These are phyloP conservation scores for Austrolebias charrua DNA, from an alignment of 2,797 vertebrate species.

Conservation along the genomic window DNA sequence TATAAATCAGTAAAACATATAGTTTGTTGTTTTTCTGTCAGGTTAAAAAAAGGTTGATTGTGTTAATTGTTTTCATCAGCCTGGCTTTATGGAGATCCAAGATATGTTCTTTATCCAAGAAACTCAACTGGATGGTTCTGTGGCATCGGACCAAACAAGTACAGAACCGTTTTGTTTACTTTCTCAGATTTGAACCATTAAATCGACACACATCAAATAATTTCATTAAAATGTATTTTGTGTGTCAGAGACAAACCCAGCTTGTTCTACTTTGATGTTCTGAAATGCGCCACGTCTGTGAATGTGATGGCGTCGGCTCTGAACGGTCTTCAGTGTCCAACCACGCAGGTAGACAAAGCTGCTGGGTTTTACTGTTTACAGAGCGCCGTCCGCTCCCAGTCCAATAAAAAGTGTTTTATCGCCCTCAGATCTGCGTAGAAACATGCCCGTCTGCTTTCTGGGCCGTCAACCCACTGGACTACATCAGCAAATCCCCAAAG, in stretches of 20 bases:
- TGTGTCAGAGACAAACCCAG: slow-evolving; percentile 76
- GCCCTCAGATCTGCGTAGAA: slow-evolving; percentile 82
- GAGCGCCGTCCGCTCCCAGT: no score
- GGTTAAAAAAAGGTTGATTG: neutral
- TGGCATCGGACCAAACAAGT: slow-evolving; percentile 81
- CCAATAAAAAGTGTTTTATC: neutral
- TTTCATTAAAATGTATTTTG: neutral
- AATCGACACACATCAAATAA: neutral
- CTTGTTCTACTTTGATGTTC: slow-evolving; percentile 84
- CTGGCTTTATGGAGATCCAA: slow-evolving; percentile 89
- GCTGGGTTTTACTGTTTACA: neutral
- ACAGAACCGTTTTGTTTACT: neutral
- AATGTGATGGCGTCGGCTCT: slow-evolving; percentile 76
- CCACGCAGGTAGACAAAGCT: slow-evolving; percentile 81
- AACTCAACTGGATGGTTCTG: slow-evolving; percentile 90
- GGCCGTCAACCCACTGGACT: rapidly evolving
- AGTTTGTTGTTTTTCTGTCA: neutral
- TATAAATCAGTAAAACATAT: neutral
- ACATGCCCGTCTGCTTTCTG: slow-evolving; percentile 73
- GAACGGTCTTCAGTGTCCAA: slow-evolving; percentile 85
- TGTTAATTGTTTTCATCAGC: slow-evolving; percentile 66
- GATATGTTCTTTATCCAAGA: slow-evolving; percentile 85
- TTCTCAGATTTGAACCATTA: neutral
- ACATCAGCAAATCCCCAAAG: rapidly evolving
- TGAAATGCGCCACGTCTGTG: slow-evolving; percentile 77